Percentiles rank a stretch among this genome's conserved stretches.
These are phyloP conservation scores for Cheumatopsyche charites DNA, from an alignment of 1,140 invertebrate genomes.

Conservation along the genomic window DNA sequence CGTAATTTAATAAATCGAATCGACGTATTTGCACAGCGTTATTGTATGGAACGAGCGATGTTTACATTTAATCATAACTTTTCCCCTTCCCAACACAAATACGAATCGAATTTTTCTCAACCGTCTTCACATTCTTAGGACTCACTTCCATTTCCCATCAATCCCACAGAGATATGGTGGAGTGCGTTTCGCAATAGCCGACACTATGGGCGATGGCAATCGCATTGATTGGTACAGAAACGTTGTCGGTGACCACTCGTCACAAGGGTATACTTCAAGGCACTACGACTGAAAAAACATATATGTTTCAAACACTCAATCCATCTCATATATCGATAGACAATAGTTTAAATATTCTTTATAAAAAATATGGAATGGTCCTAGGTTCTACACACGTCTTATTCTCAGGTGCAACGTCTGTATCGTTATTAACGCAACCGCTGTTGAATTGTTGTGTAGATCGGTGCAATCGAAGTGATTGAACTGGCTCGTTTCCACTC, in stretches of 20 bases:
- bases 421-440: too few relatives aligned
- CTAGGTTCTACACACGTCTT: too few relatives aligned
- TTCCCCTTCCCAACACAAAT: not conserved
- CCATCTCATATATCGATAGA: too few relatives aligned
- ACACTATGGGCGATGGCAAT: constrained; percentile 26
- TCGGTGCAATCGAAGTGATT: constrained; percentile 19
- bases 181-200: constrained; percentile 21
- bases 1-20: not conserved
- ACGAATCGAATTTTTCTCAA: not conserved
- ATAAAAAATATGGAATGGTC: too few relatives aligned
- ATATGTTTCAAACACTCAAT: not conserved
- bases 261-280: not conserved
- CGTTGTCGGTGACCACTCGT: constrained; percentile 12
- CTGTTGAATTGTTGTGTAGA: not conserved
- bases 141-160: not conserved
- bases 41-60: not conserved
- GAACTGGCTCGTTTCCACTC: not conserved
- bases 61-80: constrained; percentile 1
- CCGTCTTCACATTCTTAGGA: not conserved
- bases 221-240: constrained; percentile 10
- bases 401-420: too few relatives aligned
- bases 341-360: too few relatives aligned
- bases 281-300: too few relatives aligned
- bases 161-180: too few relatives aligned
- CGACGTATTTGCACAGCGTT: not conserved